These are phyloP conservation scores for Heteronetta atricapilla DNA, from an alignment of 2,113 vertebrate species.

Conservation along the genomic window DNA sequence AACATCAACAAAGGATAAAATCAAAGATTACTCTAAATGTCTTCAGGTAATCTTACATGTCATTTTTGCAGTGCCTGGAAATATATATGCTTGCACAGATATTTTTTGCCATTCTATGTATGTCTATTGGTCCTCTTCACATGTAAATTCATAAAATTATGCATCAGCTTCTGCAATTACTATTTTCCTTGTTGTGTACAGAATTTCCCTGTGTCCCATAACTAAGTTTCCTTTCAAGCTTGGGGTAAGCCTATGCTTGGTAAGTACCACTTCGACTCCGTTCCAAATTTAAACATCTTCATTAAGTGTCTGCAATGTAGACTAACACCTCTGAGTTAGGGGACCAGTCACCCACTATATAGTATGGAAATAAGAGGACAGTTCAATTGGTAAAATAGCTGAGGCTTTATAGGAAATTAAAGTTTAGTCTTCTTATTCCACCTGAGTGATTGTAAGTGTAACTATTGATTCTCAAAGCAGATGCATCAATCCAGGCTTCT, in stretches of 20 bases:
- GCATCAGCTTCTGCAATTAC: neutral
- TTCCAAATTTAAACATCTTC: neutral
- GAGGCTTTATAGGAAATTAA: neutral
- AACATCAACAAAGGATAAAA: neutral
- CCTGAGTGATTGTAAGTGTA: neutral
- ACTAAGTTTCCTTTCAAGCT: neutral
- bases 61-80: neutral
- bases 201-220: neutral
- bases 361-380: neutral
- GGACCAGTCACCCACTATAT: neutral
- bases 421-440: neutral
- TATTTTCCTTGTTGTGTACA: neutral
- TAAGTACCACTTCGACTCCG: neutral
- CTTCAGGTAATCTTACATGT: neutral
- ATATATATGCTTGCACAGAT: neutral
- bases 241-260: fast-evolving
- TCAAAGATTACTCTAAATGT: neutral
- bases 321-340: neutral
- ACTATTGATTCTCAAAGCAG: neutral
- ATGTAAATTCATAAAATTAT: neutral
- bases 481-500: neutral
- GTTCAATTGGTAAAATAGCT: fast-evolving
- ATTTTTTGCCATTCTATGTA: neutral
- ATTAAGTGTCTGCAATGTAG: neutral
- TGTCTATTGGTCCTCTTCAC: neutral